Evolutionary conservation across 2,888 invertebrate genomes (phyloP), one percentile per base, ranked within the genome.

Genomic region (Lordiphosa andalusiaca): DNA sequence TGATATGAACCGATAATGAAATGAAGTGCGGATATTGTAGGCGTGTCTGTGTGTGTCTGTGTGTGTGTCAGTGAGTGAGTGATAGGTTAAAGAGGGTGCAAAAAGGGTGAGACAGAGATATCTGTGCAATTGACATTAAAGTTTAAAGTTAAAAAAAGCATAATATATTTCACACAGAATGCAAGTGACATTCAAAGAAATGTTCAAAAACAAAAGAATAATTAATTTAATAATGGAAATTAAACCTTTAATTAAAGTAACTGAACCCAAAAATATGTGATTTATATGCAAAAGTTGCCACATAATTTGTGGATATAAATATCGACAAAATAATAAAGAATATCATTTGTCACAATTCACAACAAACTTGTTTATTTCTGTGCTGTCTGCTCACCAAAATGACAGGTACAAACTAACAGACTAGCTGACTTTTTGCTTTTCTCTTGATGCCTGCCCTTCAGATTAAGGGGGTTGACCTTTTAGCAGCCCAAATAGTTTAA

Each of bases 1-100:
- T 54, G 64, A 37, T 55, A 61, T 57, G 51, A 69, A 65, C 54
- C 49, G 66, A 69, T 59, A 63, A 63, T 59, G 49, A 42, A 63
- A 59, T 59, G 60, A 67, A 50, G 49, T 19, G 37, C 67, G 62
- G 67, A 58, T 67, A 58, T 46, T 62, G 57, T 55, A 35, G 30
- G 61, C 30, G 56, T 54, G 35, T 37, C 30, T 16, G 16, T 16
- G 1, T 44, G 16, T 19, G 44, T n/a, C n/a, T 33, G 44, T 13
- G 23, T 10, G 1, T n/a, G 47, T 23, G 41, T 19, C 19, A 38
- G 47, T 41, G 21, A 25, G 23, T 23, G 40, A 16, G 13, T 4
- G 25, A 9, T 23, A 12, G 25, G 19, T 4, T 23, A 23, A 38
- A 37, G n/a, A 35, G 19, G 13, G 33, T 35, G 19, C 9, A 16